Evolutionary conservation across 30 jellyfish, hydroid and myxozoan genomes (phyloP), one percentile per base, ranked within the genome.

Genomic region (Cassiopea andromeda): DNA sequence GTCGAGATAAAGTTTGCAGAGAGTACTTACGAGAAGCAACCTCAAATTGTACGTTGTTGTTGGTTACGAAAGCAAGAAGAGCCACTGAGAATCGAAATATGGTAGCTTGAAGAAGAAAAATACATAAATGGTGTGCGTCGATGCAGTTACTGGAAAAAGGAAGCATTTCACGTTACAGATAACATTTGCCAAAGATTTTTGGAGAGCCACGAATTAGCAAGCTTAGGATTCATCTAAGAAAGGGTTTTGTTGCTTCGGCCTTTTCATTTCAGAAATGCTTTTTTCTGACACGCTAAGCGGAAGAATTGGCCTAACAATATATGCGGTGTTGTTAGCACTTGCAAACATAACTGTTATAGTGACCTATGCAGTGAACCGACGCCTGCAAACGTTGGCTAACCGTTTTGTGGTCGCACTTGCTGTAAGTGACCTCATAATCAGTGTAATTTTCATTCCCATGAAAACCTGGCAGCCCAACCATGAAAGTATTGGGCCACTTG

Each of bases 371-470:
- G 43, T 77, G 69, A 86, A 86, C 85, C 43, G 69, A 45, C 89
- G 88, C 6, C 75, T 86, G 38, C 88, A 77, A 17, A 86, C 83
- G 1, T 19, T 69, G 43, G 93, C 93, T 1, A 86, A 86, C 77
- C 93, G 93, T 49, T 86, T 86, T 66, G 93, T 86, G 12, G 43
- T 86, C 7, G 80, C 89, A 18, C 48, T 86, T 48, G 93, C 93
- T 2, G 68, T 78, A 19, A 76, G 93, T 19, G 93, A 86, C 48
- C 89, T 86, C 2, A 10, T 86, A 38, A 82, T 86, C 69, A 76
- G 93, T n/a, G n/a, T 70, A 12, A 15, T 86, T 48, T 80, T 86
- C 1, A 61, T 86, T 18, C 93, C 93, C 13, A 4, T 86, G 6
- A 48, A 16, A 54, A 48, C 88, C 1, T 86, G 93, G 93, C 38